A percentile compares a stretch with the other conserved stretches of the same genome.
Evolutionary conservation across 2,797 vertebrate genomes (phyloP).

Genomic region (Trichosurus vulpecula): DNA sequence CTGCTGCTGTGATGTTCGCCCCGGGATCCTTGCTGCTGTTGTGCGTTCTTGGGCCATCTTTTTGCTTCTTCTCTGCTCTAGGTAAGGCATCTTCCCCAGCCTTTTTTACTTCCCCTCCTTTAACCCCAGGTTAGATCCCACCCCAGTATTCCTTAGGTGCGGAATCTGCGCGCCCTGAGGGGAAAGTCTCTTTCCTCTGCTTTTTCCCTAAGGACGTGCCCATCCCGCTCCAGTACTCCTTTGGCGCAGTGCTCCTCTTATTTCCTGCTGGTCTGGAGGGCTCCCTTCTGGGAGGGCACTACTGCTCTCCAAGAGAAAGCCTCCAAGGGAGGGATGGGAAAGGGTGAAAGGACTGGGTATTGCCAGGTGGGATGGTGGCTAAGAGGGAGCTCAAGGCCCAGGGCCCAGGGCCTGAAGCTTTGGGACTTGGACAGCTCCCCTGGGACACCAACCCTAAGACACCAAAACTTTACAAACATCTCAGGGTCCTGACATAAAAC

Average conservation of each 20-base stretch:
- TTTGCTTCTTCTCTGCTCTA: neutral
- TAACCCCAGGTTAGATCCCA: neutral
- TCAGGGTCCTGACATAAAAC: neutral
- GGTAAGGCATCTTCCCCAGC: neutral
- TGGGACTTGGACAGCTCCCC: neutral
- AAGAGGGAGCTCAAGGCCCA: neutral
- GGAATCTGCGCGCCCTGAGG: neutral
- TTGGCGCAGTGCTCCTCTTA: neutral
- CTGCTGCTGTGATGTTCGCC: neutral
- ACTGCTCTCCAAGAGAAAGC: neutral
- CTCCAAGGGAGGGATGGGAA: neutral
- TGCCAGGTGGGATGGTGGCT: neutral
- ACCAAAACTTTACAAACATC: neutral
- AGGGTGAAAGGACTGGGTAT: neutral
- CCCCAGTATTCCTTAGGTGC: neutral
- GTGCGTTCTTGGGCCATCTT: neutral
- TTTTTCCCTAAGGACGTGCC: neutral
- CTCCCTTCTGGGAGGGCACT: neutral
- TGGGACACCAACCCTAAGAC: neutral
- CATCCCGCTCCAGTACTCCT: neutral
- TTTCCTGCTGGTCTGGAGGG: neutral
- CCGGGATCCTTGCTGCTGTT: neutral
- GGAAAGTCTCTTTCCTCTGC: neutral
- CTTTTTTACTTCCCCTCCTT: neutral
- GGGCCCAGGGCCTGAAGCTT: neutral